Evolutionary conservation across 1,140 invertebrate species (phyloP), one percentile per base, ranked within the genome.

Genomic region (Berghia stephanieae): DNA sequence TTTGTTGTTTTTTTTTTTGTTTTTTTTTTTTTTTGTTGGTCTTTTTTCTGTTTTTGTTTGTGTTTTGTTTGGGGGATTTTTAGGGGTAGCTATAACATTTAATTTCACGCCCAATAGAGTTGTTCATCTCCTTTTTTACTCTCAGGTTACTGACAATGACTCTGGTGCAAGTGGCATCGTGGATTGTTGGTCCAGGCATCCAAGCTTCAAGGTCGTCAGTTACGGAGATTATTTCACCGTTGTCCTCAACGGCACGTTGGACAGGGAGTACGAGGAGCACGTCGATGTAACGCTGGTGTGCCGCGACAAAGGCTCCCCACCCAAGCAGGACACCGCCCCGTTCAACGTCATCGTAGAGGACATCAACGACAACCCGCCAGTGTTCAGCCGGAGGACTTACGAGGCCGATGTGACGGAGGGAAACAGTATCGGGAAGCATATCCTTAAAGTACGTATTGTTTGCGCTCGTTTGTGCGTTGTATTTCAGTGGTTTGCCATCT

Each of bases 321-420:
- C 81, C 0, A 78, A 80, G 55, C 81, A 72, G 8, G 76, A 80
- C 0, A 66, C 77, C 3, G 57, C 73, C n/a, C 55, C 57, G 1
- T 82, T 86, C 36, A 63, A 75, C 3, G 82, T 86, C 18, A 55
- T 78, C 42, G 79, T 87, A 6, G 24, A 66, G n/a, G 86, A 87
- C 75, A 77, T 80, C 31, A 85, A 85, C 71, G 84, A 85, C 74
- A 83, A 85, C 73, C 34, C 79, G 0, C 84, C 84, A 2, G 68
- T 77, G 21, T 85, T 85, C 70, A 72, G 68, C 16, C 78, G 80
- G 69, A 73, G 67, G 24, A 79, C 72, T 13, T 85, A 85, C 75
- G 55, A 71, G n/a, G 80, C 77, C 21, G 78, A 73, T 71, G 44
- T 84, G 16, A 78, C 81, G 44, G 79, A 83, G 31, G 78, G 79